A percentile compares a stretch with the other conserved stretches of the same genome.
Conservation (phyloP, 2,888 invertebrate species). For the Silvanus unidentatus region DNA sequence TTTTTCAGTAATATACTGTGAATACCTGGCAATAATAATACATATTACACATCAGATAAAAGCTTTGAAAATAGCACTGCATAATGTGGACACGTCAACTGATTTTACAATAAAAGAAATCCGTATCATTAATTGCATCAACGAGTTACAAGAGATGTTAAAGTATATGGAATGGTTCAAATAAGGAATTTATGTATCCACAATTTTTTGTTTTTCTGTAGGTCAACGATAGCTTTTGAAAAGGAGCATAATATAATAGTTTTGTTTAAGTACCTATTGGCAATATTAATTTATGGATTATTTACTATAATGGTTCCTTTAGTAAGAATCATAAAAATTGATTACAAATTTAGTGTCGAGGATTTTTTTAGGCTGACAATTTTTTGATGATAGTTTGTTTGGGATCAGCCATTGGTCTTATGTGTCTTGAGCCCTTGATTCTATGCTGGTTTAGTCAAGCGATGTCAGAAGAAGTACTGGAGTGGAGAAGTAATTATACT, state of each 20-base stretch:
- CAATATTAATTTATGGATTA: neutral
- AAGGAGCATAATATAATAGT: neutral
- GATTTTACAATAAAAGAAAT: slow-evolving; percentile 14
- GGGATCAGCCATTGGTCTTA: neutral
- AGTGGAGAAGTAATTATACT: neutral
- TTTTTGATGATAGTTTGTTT: neutral
- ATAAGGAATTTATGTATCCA: neutral
- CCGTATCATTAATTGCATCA: slow-evolving; percentile 17
- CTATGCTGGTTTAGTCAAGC: neutral
- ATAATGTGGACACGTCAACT: slow-evolving; percentile 1
- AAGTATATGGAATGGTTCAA: slow-evolving; percentile 10
- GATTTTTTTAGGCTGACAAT: no score
- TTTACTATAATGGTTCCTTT: neutral
- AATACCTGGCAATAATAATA: slow-evolving; percentile 10
- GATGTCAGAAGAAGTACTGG: neutral
- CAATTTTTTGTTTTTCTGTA: neutral
- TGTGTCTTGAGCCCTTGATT: neutral
- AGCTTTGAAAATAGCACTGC: slow-evolving; percentile 12
- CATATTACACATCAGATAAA: slow-evolving; percentile 14
- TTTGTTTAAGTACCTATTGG: neutral
- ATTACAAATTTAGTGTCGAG: no score
- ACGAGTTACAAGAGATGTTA: slow-evolving; percentile 21
- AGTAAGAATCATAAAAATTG: neutral
- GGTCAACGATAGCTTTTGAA: neutral
- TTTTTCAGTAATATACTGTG: slow-evolving; percentile 15